Evolutionary conservation across 1,140 invertebrate genomes (phyloP), one percentile per base, ranked within the genome.

Genomic region (Calycopis cecrops): DNA sequence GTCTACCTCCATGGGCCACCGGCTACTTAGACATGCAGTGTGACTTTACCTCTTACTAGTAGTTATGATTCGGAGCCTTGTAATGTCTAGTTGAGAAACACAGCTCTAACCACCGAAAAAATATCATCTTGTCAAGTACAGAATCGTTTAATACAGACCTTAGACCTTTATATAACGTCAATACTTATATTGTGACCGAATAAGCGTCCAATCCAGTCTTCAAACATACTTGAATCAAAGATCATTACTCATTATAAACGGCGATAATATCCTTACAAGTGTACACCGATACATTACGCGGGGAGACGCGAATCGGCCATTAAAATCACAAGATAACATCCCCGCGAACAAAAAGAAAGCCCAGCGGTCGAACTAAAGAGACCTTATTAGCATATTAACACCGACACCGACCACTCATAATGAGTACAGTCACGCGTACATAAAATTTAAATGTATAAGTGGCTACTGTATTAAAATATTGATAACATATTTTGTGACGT

Each of bases 391-490:
- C 72, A 74, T 73, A 70, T 61, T 65, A 65, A 63, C 66, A 62
- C 59, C 61, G 59, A 69, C 59, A 71, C 73, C 72, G n/a, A n/a
- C n/a, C n/a, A n/a, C n/a, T n/a, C 75, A 70, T 84, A 84, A 84
- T 76, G 73, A 85, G 74, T 71, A 67, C 67, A 81, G 83, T 76
- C 78, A 81, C 75, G 80, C 78, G 75, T 77, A 77, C 71, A 81
- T 79, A 73, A 74, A 79, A 84, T 85, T 82, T 80, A 71, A 83
- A 85, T 83, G 78, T 65, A 74, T 82, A 78, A 84, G 74, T 65
- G 61, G 83, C 83, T 86, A 86, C 83, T 74, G 83, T 86, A 79
- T 82, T 84, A 81, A 79, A 81, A 82, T 81, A 83, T 83, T 84
- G 82, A 85, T 85, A 84, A 85, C 68, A 68, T 73, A 79, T 82